These are phyloP conservation scores for Drosophila meridiana DNA, from an alignment of 2,888 invertebrate species.

Conservation along the genomic window DNA sequence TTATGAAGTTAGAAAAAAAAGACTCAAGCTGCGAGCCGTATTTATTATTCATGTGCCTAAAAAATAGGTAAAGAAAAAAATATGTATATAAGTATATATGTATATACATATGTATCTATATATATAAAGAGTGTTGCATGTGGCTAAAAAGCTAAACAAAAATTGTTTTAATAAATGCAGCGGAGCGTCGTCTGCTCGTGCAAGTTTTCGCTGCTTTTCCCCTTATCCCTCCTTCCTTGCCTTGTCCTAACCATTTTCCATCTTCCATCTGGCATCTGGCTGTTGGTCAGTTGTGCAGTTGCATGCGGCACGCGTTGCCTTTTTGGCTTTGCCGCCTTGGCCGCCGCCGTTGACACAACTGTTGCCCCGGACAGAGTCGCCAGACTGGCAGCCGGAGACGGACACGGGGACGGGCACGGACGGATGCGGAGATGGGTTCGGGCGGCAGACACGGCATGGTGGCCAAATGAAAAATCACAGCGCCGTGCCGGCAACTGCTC, in stretches of 20 bases:
- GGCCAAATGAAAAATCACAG: conserved; percentile 76
- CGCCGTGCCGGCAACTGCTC: conserved; percentile 67
- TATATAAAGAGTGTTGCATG: conserved; percentile 42
- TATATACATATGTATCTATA: not conserved
- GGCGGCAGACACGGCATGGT: conserved; percentile 28
- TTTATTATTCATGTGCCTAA: conserved; percentile 64
- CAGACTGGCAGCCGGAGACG: conserved; percentile 24
- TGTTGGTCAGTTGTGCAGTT: conserved; percentile 60
- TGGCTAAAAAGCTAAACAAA: conserved; percentile 60
- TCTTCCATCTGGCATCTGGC: not conserved
- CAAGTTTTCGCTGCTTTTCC: conserved; percentile 14
- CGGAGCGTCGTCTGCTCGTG: conserved; percentile 34
- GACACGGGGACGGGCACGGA: not conserved
- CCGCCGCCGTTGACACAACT: conserved; percentile 65
- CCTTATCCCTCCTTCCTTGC: not conserved
- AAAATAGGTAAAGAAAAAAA: conserved; percentile 14
- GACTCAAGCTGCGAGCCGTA: conserved; percentile 35
- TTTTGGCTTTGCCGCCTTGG: conserved; percentile 42
- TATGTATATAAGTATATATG: no score
- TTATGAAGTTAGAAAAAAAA: conserved; percentile 4
- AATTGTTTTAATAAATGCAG: conserved; percentile 69
- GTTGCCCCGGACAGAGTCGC: conserved; percentile 57
- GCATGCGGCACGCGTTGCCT: conserved; percentile 69
- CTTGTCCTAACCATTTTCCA: not conserved
- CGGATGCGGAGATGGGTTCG: conserved; percentile 14